Evolutionary conservation across 2,113 vertebrate genomes (phyloP).

Genomic region (Eclectus roratus): DNA sequence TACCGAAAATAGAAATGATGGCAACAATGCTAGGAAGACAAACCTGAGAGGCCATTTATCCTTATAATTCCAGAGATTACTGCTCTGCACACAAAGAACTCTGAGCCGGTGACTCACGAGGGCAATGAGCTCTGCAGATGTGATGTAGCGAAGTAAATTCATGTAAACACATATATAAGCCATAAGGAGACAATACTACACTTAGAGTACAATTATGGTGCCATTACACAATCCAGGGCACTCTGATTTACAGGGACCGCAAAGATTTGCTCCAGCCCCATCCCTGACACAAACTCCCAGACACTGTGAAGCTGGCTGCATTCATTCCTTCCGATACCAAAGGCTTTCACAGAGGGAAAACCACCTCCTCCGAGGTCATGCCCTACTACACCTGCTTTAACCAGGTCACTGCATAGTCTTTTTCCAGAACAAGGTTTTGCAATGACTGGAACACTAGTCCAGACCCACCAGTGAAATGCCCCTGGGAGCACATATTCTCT

Average conservation of each 20-base stretch:
- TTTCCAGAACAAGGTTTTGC: not conserved
- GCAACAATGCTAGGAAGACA: not conserved
- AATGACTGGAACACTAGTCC: not conserved
- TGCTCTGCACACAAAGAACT: not conserved
- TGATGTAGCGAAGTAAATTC: not conserved
- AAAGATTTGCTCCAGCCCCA: not conserved
- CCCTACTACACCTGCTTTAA: not conserved
- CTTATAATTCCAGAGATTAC: not conserved
- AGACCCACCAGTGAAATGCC: not conserved
- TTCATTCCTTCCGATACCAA: not conserved
- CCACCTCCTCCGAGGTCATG: not conserved
- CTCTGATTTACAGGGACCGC: not conserved
- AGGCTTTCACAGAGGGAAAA: not conserved
- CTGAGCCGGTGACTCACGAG: not conserved
- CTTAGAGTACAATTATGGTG: not conserved
- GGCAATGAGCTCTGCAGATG: not conserved
- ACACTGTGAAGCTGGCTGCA: not conserved
- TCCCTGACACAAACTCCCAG: not conserved
- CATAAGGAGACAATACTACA: accelerated
- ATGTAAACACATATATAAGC: accelerated
- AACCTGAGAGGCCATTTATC: not conserved
- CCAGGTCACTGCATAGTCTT: not conserved
- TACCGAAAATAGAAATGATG: not conserved
- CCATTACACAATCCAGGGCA: not conserved
- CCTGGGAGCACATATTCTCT: not conserved